phyloP scores from a whole-genome alignment of 2,797 vertebrate genomes.

The Natrix natrix region DNA sequence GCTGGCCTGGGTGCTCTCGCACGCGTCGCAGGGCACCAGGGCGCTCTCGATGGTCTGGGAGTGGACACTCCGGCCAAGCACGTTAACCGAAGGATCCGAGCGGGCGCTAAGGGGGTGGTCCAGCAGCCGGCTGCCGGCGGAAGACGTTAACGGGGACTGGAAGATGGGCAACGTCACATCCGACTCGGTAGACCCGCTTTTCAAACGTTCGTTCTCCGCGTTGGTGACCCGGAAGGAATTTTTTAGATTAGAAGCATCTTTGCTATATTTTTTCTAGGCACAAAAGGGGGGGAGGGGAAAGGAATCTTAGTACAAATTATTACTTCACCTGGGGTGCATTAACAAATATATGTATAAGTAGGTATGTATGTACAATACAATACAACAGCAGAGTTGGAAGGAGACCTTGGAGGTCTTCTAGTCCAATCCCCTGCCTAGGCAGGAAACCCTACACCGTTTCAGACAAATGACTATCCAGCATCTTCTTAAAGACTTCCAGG shows the following conservation, averaged over 20 bases:
- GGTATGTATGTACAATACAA: too few relatives aligned
- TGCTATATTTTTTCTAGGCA: conserved; percentile 48
- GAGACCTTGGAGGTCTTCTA: too few relatives aligned
- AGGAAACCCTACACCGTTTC: too few relatives aligned
- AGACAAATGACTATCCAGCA: too few relatives aligned
- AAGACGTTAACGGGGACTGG: accelerated
- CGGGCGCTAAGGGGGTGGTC: accelerated
- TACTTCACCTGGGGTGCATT: background rate
- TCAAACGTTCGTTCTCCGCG: accelerated
- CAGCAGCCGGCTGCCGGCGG: accelerated
- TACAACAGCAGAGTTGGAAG: too few relatives aligned
- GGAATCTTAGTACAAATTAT: background rate
- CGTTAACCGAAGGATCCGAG: background rate
- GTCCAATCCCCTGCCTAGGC: too few relatives aligned
- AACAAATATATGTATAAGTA: background rate
- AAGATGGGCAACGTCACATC: background rate
- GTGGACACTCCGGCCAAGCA: conserved; percentile 54
- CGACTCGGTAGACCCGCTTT: background rate
- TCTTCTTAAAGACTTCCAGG: too few relatives aligned
- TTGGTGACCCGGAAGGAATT: background rate
- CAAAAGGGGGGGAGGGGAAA: background rate
- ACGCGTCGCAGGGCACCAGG: conserved; percentile 78
- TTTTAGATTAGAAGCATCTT: background rate
- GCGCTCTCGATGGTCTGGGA: conserved; percentile 74
- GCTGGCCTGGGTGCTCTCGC: conserved; percentile 73